These are phyloP conservation scores for Phenganax marumi DNA, from an alignment of 92 coral and sea anemone genomes.

Conservation along the genomic window DNA sequence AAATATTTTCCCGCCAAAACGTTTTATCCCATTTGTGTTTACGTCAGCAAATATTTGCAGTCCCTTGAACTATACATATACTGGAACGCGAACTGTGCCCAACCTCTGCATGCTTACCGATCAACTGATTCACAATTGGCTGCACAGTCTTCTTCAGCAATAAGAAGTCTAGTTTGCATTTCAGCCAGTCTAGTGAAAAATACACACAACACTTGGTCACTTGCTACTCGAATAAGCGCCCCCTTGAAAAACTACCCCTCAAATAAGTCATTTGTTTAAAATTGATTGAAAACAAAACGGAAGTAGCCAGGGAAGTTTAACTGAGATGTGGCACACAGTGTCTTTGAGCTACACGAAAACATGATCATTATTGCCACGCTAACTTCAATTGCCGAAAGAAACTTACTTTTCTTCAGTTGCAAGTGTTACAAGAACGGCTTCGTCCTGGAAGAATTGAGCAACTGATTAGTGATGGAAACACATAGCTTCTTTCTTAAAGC, in stretches of 20 bases:
- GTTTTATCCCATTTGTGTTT: no score
- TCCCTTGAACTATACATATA: no score
- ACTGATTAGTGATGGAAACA: not conserved
- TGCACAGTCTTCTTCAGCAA: constrained; percentile 38
- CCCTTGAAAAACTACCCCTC: not conserved
- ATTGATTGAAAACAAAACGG: not conserved
- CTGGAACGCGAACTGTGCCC: not conserved
- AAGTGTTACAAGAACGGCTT: constrained; percentile 14
- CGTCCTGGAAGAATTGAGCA: constrained; percentile 9
- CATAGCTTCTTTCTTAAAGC: not conserved
- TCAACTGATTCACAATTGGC: constrained; percentile 29
- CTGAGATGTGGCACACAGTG: not conserved
- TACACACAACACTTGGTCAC: not conserved
- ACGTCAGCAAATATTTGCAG: no score
- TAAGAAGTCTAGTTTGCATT: constrained; percentile 1
- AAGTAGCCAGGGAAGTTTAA: not conserved
- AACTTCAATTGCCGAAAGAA: not conserved
- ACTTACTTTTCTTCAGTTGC: constrained; percentile 23
- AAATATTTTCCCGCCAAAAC: not conserved
- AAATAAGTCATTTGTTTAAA: not conserved
- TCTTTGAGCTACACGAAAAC: not conserved
- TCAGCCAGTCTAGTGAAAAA: constrained; percentile 20
- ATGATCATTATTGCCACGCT: not conserved
- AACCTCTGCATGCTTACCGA: constrained; percentile 8
- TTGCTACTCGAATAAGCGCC: not conserved